phyloP scores from a whole-genome alignment of 1,140 invertebrate species.

The Cataglyphis hispanica region DNA sequence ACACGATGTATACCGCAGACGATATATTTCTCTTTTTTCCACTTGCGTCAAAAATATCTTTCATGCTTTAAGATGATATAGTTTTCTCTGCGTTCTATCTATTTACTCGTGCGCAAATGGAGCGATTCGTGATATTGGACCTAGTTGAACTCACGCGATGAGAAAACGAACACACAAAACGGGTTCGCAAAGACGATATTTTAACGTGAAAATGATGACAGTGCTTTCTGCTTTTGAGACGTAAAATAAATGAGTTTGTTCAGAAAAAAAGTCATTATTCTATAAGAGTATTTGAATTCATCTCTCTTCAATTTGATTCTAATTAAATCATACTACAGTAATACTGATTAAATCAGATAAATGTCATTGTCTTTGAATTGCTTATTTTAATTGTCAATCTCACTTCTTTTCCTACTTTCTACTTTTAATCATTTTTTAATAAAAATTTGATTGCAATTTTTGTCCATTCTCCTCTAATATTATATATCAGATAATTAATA shows the following conservation, averaged over 20 bases:
- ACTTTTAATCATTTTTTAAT: neutral
- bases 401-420: neutral
- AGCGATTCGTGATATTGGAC: slow-evolving; percentile 41
- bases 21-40: slow-evolving; percentile 8
- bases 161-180: neutral
- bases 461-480: neutral
- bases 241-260: slow-evolving; percentile 27
- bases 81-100: neutral
- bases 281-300: slow-evolving; percentile 37
- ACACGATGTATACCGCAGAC: neutral
- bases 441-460: neutral
- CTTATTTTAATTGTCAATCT: neutral
- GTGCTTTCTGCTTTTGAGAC: slow-evolving; percentile 12
- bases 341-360: neutral
- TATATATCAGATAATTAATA: neutral
- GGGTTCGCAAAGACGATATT: slow-evolving; percentile 28
- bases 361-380: slow-evolving; percentile 12
- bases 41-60: neutral
- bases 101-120: slow-evolving; percentile 44
- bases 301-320: neutral
- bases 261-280: slow-evolving; percentile 12
- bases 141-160: slow-evolving; percentile 17
- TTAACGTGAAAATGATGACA: slow-evolving; percentile 49
- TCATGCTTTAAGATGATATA: neutral
- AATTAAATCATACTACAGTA: slow-evolving; percentile 11